Evolutionary conservation across 2,888 invertebrate species (phyloP).

Genomic region (Bellardia pandia): DNA sequence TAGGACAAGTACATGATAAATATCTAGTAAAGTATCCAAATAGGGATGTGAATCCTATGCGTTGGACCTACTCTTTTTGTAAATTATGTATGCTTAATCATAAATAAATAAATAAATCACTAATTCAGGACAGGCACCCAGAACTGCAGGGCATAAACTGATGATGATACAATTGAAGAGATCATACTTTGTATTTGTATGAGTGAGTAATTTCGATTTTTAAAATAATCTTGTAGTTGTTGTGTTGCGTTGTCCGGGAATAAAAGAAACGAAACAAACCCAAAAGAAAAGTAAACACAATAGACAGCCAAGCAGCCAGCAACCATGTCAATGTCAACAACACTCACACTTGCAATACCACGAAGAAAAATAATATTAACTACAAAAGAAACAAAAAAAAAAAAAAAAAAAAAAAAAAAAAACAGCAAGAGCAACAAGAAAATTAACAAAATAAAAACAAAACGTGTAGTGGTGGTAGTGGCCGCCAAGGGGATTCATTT

Average conservation of each 20-base stretch:
- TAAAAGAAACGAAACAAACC: constrained; percentile 55
- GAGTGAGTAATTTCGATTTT: background rate
- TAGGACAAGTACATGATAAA: too few species aligned
- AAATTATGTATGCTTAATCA: too few species aligned
- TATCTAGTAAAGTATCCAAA: too few species aligned
- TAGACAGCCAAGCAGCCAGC: constrained; percentile 65
- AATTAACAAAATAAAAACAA: constrained; percentile 9
- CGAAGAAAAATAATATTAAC: background rate
- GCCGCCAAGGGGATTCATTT: constrained; percentile 58
- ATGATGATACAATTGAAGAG: constrained; percentile 10
- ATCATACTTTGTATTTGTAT: background rate
- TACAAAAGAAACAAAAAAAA: too few species aligned
- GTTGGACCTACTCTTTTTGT: too few species aligned
- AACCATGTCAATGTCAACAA: constrained; percentile 76
- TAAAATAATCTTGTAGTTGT: background rate
- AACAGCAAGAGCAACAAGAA: constrained; percentile 10
- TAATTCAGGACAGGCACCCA: too few species aligned
- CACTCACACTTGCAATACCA: constrained; percentile 67
- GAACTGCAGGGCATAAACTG: background rate
- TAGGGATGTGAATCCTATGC: too few species aligned
- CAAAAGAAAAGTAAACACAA: constrained; percentile 70
- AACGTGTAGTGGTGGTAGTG: constrained; percentile 35
- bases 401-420: background rate
- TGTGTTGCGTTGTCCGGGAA: constrained; percentile 41
- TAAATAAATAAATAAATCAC: too few species aligned